Percentiles rank a stretch among this genome's conserved stretches.
These are phyloP conservation scores for Xestobium rufovillosum DNA, from an alignment of 2,888 invertebrate genomes.

Conservation along the genomic window DNA sequence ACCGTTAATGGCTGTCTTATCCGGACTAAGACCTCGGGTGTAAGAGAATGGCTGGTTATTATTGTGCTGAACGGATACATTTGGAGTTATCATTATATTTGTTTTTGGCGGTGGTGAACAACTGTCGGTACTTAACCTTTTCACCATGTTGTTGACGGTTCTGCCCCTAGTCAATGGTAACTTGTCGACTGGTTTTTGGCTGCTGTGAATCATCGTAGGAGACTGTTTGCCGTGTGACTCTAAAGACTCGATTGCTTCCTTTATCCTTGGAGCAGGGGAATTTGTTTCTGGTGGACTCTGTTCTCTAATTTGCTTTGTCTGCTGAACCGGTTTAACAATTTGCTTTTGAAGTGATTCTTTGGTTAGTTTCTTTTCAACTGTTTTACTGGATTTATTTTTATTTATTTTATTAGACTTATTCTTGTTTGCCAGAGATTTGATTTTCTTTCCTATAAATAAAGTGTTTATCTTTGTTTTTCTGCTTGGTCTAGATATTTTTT, in stretches of 20 bases:
- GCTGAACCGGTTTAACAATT: constrained; percentile 9
- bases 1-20: constrained; percentile 32
- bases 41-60: constrained; percentile 78
- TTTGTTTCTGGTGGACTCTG: constrained; percentile 4
- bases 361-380: constrained; percentile 11
- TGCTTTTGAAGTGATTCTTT: no score
- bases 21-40: constrained; percentile 51
- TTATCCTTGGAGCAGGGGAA: constrained; percentile 38
- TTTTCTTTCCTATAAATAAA: constrained; percentile 31
- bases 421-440: constrained; percentile 31
- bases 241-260: constrained; percentile 47
- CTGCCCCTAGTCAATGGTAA: constrained; percentile 62
- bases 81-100: constrained; percentile 50
- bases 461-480: constrained; percentile 28
- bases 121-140: constrained; percentile 64
- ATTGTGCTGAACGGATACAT: constrained; percentile 56
- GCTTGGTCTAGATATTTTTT: constrained; percentile 34
- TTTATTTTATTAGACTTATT: constrained; percentile 24
- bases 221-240: constrained; percentile 31
- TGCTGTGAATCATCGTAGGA: constrained; percentile 62
- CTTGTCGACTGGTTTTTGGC: constrained; percentile 62
- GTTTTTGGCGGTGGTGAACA: constrained; percentile 55
- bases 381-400: constrained; percentile 15
- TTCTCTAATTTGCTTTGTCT: constrained; percentile 14
- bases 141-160: constrained; percentile 71